phyloP scores from a whole-genome alignment of 2,888 invertebrate genomes.

The Sericinus montela region DNA sequence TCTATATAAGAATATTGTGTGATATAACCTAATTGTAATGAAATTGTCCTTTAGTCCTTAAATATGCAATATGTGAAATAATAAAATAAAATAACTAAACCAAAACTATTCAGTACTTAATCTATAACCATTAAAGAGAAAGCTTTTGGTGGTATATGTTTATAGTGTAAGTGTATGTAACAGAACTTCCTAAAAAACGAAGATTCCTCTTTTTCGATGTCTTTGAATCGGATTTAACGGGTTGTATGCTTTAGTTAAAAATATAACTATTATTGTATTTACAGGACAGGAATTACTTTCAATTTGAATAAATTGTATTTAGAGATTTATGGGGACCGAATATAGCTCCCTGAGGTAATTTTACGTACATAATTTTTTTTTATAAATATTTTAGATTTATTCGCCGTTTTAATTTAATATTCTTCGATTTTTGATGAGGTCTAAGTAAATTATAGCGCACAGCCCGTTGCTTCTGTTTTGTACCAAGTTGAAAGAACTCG shows the following conservation, averaged over 20 bases:
- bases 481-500: conserved; percentile 4
- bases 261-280: background rate
- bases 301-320: background rate
- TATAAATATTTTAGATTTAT: background rate
- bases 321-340: conserved; percentile 4
- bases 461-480: conserved; percentile 2
- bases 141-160: conserved; percentile 46
- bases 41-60: conserved; percentile 61
- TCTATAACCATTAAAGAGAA: conserved; percentile 54
- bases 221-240: conserved; percentile 24
- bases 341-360: conserved; percentile 9
- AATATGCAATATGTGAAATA: conserved; percentile 41
- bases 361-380: background rate
- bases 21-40: conserved; percentile 74
- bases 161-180: conserved; percentile 38
- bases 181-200: conserved; percentile 48
- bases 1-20: conserved; percentile 75
- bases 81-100: conserved; percentile 40
- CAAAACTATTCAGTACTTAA: conserved; percentile 74
- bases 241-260: conserved; percentile 24
- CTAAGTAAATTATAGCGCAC: background rate
- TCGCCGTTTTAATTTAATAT: background rate
- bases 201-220: conserved; percentile 48
- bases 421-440: too few species aligned
- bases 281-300: background rate